Evolutionary conservation across 2,888 invertebrate genomes (phyloP), one percentile per base, ranked within the genome.

Genomic region (Synanthedon tipuliformis): DNA sequence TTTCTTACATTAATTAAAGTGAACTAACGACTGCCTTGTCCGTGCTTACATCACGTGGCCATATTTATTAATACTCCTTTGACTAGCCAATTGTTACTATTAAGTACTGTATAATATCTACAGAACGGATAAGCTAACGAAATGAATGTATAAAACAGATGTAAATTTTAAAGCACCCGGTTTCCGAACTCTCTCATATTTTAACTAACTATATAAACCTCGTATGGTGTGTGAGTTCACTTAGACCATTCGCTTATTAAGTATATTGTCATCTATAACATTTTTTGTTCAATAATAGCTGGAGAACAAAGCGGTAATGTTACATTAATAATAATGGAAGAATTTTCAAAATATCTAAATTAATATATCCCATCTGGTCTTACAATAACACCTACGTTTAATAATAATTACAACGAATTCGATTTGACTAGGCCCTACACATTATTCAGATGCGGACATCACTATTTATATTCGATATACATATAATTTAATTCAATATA

Each of bases 81-180:
- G 62, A 60, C 67, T 64, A 64, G 61, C 64, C 61, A 61, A 63
- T 65, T 62, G 62, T 71, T 64, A 63, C 62, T 61, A 62, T 66
- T 16, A 49, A 34, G 12, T 62, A 57, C 62, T 75, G 71, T 78
- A 74, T 73, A 74, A 71, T 80, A 81, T n/a, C n/a, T 34, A 13
- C 68, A 75, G 75, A 78, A 77, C 73, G 53, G 54, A 76, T 75
- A 73, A 62, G 79, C 81, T 84, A 84, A 83, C 72, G 71, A 81
- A 85, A 80, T 73, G 69, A 82, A 77, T 77, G 77, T 74, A 70
- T 82, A 81, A 34, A 85, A 83, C 78, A 79, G 84, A 80, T 86
- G 80, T 86, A 83, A 78, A 86, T 78, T 86, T 84, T 86, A 85
- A 84, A 87, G 86, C 86, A 87, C 86, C 86, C 83, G 84, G 85